phyloP scores from a whole-genome alignment of 2,113 vertebrate species.

The Ptilonorhynchus violaceus region DNA sequence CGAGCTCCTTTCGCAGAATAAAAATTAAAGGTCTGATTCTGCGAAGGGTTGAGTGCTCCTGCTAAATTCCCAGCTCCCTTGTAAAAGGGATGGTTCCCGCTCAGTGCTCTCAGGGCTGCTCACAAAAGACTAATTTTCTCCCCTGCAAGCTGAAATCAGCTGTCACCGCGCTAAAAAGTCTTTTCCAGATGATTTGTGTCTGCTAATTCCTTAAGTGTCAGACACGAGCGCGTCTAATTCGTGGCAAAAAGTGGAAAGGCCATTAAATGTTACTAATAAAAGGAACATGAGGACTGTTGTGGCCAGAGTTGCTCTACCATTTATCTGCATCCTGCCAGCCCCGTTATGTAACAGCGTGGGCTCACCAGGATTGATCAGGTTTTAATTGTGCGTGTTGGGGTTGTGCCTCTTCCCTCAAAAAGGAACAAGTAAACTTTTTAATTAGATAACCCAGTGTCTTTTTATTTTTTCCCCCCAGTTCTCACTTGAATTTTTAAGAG shows the following conservation, averaged over 20 bases:
- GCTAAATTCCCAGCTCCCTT: constrained; percentile 18
- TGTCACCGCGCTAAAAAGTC: constrained; percentile 30
- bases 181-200: constrained; percentile 30
- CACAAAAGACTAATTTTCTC: constrained; percentile 33
- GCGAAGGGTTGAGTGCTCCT: neutral
- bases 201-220: constrained; percentile 28
- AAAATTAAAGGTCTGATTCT: constrained; percentile 36
- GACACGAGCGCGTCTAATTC: neutral
- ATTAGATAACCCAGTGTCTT: neutral
- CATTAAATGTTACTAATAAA: neutral
- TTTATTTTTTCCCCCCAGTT: neutral
- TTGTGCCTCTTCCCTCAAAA: neutral
- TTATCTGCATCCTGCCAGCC: neutral
- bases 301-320: neutral
- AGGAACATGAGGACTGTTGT: neutral
- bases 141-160: constrained; percentile 17
- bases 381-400: neutral
- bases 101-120: constrained; percentile 26
- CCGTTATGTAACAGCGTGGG: neutral
- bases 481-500: neutral
- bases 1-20: neutral
- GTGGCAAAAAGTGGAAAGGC: neutral
- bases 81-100: neutral
- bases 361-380: neutral
- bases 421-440: neutral